These are phyloP conservation scores for Plumapathes pennacea DNA, from an alignment of 92 coral and sea anemone species.

Conservation along the genomic window DNA sequence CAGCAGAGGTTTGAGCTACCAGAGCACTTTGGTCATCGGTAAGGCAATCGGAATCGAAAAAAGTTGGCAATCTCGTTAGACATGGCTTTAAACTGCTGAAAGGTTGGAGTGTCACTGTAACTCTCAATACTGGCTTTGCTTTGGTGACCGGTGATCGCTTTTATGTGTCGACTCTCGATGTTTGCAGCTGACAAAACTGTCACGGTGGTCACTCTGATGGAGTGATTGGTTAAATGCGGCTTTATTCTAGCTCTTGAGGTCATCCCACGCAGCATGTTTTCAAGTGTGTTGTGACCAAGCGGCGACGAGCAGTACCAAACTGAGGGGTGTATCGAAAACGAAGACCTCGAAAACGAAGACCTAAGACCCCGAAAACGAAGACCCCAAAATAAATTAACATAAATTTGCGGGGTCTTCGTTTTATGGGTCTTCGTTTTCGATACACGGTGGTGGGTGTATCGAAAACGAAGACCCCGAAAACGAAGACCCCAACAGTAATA, in stretches of 20 bases:
- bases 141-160: constrained; percentile 45
- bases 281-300: constrained; percentile 33
- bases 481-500: no score
- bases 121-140: constrained; percentile 48
- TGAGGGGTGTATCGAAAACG: no score
- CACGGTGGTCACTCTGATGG: constrained; percentile 45
- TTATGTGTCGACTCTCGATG: constrained; percentile 37
- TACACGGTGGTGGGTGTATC: no score
- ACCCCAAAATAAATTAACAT: no score
- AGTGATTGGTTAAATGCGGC: constrained; percentile 38
- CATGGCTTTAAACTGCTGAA: constrained; percentile 52
- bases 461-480: no score
- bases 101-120: constrained; percentile 42
- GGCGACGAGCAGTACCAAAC: constrained; percentile 45
- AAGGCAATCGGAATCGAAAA: constrained; percentile 13
- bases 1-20: constrained; percentile 10
- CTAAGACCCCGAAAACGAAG: no score
- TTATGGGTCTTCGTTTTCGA: no score
- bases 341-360: no score
- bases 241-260: constrained; percentile 43
- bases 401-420: no score
- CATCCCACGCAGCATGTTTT: constrained; percentile 42
- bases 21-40: constrained; percentile 3
- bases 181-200: constrained; percentile 45
- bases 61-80: constrained; percentile 27